Evolutionary conservation across 1,140 invertebrate genomes (phyloP), one percentile per base, ranked within the genome.

Genomic region (Heliconius himera): DNA sequence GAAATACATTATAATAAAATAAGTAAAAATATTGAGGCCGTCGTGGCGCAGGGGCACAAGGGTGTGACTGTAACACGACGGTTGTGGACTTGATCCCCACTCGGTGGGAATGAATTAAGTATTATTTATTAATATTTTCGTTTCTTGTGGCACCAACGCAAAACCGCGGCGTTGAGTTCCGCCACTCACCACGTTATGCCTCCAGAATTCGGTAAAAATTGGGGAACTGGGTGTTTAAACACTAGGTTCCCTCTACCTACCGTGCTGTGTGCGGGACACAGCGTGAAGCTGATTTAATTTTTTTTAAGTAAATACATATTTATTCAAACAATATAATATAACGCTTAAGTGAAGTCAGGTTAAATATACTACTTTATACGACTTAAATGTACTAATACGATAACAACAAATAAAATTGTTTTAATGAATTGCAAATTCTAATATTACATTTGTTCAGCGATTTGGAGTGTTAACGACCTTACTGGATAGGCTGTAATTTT

Each of bases 361-460:
- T 60, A 26, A 60, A 2, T 60, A 22, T 60, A 60, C 20, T 26
- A 60, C 54, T 60, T 26, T 22, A 22, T 22, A 60, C 20, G 54
- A 60, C n/a, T 60, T 60, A 60, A 60, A 60, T 60, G 54, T 26
- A 60, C 54, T 60, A 11, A 60, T 60, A 60, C 54, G n/a, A 60
- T 60, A 22, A 60, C 54, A 60, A 22, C n/a, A 60, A 22, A 22
- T 26, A 20, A 22, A 8, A n/a, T 13, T 22, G n/a, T 9, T 60
- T 60, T 22, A 60, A 60, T n/a, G 54, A 60, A 60, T 60, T 26
- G 54, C n/a, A 22, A 60, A 60, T 60, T 60, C 54, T 60, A 60
- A 60, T 60, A 60, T 60, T 60, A 60, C 54, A 60, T 60, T 26
- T 60, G 8, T 22, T 60, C 54, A 60, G 54, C 54, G n/a, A 22